Conservation (phyloP, 2,797 vertebrate genomes). For the Pogoniulus pusillus region DNA sequence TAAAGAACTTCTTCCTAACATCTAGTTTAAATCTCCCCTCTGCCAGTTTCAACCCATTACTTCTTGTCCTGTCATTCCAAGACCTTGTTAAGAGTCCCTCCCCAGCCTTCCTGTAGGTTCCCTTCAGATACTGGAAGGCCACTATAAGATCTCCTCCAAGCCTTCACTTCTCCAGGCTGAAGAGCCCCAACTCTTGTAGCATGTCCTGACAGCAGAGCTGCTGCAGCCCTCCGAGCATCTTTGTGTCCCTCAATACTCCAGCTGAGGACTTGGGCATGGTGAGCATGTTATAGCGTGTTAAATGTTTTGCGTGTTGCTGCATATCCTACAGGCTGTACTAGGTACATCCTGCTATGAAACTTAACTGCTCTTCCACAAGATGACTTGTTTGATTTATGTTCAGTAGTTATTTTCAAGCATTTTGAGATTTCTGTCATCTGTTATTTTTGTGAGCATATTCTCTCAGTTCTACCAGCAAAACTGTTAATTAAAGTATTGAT, state of each 20-base stretch:
- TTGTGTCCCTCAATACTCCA: background rate
- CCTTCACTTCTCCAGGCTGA: too few relatives aligned
- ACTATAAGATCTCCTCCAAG: too few relatives aligned
- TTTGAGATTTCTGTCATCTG: background rate
- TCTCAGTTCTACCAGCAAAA: background rate
- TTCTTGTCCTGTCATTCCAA: too few relatives aligned
- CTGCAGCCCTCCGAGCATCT: too few relatives aligned
- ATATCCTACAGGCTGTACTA: background rate
- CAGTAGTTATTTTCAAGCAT: background rate
- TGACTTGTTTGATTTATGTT: background rate
- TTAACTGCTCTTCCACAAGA: background rate
- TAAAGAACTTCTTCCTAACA: too few relatives aligned
- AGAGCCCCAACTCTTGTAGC: too few relatives aligned
- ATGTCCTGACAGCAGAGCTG: too few relatives aligned
- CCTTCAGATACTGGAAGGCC: too few relatives aligned
- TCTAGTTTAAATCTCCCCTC: too few relatives aligned
- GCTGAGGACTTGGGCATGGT: background rate
- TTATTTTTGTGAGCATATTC: background rate
- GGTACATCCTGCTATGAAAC: background rate
- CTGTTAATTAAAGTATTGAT: conserved; percentile 42
- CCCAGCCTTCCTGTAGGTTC: too few relatives aligned
- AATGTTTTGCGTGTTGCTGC: fast-evolving
- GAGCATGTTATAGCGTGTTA: background rate
- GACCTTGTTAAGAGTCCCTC: too few relatives aligned
- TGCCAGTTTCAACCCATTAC: too few relatives aligned